These are phyloP conservation scores for Ricordea florida DNA, from an alignment of 92 coral and sea anemone species.

Conservation along the genomic window DNA sequence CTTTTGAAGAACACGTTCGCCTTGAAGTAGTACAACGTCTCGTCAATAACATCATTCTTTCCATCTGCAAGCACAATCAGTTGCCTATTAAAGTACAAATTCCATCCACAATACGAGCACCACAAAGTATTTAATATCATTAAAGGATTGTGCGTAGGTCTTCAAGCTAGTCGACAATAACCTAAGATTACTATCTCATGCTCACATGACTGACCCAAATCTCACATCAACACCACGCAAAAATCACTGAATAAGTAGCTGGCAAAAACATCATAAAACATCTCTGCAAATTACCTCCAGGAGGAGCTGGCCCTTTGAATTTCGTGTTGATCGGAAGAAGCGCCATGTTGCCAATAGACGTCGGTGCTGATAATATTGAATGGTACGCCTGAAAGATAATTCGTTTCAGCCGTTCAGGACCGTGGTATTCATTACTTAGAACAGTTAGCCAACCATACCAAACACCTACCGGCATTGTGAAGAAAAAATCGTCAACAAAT, in stretches of 20 bases:
- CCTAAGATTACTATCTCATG: too few species aligned
- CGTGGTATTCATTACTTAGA: not conserved
- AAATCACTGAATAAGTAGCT: too few species aligned
- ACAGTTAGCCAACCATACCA: not conserved
- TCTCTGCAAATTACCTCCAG: constrained; percentile 66
- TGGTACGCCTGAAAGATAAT: constrained; percentile 97
- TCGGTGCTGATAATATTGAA: constrained; percentile 82
- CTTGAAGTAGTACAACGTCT: constrained; percentile 88
- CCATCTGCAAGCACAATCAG: constrained; percentile 76
- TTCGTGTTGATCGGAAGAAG: constrained; percentile 92
- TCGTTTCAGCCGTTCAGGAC: too few species aligned
- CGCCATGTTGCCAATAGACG: constrained; percentile 96
- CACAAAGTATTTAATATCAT: too few species aligned
- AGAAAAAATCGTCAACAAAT: constrained; percentile 13
- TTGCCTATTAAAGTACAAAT: too few species aligned
- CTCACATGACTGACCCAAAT: too few species aligned
- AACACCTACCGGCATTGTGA: constrained; percentile 26
- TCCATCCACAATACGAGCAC: too few species aligned
- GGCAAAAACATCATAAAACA: too few species aligned
- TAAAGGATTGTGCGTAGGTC: too few species aligned
- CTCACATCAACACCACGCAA: too few species aligned
- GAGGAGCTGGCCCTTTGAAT: constrained; percentile 97
- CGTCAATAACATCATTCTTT: constrained; percentile 84
- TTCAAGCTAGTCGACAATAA: too few species aligned
- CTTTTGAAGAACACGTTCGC: constrained; percentile 99